phyloP scores from a whole-genome alignment of 1,140 invertebrate genomes.

The Cherax quadricarinatus region DNA sequence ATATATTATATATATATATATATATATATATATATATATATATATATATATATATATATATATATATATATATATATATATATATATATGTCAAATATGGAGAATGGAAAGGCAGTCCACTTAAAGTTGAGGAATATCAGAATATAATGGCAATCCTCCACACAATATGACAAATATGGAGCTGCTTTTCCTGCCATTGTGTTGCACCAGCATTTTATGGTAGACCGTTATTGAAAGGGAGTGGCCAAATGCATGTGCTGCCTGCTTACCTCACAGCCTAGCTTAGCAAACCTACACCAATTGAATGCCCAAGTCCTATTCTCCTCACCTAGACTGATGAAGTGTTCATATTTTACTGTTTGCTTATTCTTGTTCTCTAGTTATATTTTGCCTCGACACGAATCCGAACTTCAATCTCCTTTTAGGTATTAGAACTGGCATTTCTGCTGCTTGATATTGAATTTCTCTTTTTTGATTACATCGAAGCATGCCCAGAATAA shows the following conservation, averaged over 20 bases:
- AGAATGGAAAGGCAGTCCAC: slow-evolving; percentile 60
- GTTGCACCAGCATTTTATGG: slow-evolving; percentile 61
- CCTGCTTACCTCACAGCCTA: slow-evolving; percentile 65
- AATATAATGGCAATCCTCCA: neutral
- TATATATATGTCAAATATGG: neutral
- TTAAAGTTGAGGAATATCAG: neutral
- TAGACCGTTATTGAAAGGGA: slow-evolving; percentile 64
- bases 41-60: too few species aligned
- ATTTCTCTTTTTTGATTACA: neutral
- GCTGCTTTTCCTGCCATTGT: slow-evolving; percentile 65
- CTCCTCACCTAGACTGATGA: neutral
- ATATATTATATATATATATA: too few species aligned
- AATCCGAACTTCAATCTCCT: slow-evolving; percentile 14
- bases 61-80: neutral
- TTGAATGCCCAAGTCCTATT: neutral
- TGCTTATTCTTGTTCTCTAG: neutral
- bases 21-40: too few species aligned
- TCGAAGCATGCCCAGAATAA: slow-evolving; percentile 15
- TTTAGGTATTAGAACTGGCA: neutral
- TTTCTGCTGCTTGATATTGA: neutral
- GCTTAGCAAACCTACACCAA: slow-evolving; percentile 25
- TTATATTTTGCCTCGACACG: slow-evolving; percentile 1
- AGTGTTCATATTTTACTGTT: neutral
- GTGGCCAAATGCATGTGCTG: slow-evolving; percentile 67
- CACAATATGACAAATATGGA: slow-evolving; percentile 1